Evolutionary conservation across 2,888 invertebrate species (phyloP).

Genomic region (Sycophila texana): DNA sequence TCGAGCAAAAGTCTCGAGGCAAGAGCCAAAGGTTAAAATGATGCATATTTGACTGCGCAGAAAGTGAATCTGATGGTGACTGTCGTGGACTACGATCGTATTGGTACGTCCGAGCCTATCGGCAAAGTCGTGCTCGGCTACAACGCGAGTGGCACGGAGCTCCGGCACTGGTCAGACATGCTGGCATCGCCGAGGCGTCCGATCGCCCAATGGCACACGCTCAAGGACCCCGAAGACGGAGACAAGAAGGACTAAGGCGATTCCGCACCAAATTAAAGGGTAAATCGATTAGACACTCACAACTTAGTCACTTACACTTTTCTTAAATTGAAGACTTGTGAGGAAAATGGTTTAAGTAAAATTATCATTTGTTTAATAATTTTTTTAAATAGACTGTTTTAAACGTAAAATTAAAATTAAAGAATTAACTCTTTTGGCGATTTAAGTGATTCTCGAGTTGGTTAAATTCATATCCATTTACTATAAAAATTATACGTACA

Average conservation of each 20-base stretch:
- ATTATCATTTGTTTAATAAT: no score
- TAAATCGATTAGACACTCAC: neutral
- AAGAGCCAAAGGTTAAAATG: neutral
- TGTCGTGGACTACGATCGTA: constrained; percentile 99
- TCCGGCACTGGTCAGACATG: constrained; percentile 99
- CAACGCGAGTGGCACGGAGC: constrained; percentile 97
- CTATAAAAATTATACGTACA: no score
- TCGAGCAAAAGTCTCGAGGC: neutral
- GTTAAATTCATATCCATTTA: no score
- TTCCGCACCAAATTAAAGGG: constrained; percentile 51
- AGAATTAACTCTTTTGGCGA: no score
- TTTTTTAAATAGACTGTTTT: no score
- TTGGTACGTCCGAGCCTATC: constrained; percentile 99
- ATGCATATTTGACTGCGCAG: constrained; percentile 77
- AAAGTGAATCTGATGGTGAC: constrained; percentile 99
- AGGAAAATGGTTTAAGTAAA: no score
- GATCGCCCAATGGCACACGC: constrained; percentile 99
- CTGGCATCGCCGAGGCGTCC: constrained; percentile 98
- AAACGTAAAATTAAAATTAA: no score
- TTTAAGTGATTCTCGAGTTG: no score
- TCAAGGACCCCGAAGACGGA: constrained; percentile 97
- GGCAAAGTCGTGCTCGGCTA: constrained; percentile 98
- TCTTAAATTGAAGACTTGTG: neutral
- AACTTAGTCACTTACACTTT: neutral
- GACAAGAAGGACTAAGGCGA: constrained; percentile 86